Evolutionary conservation across 2,113 vertebrate species (phyloP), one percentile per base, ranked within the genome.

Genomic region (Muntiacus muntjak): DNA sequence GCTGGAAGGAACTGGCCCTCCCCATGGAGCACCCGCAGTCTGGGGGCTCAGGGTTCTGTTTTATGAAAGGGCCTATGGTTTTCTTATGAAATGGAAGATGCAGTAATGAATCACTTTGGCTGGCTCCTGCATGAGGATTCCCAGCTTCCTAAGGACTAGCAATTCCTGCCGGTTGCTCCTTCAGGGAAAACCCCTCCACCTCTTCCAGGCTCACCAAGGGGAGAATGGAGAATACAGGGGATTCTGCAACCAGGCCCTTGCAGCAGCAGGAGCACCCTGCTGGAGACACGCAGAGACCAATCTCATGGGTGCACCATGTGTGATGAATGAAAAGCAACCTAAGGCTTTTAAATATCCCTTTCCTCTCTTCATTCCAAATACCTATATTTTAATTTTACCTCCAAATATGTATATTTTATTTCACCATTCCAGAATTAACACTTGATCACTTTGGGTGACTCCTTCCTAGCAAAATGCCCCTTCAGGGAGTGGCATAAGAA

Each of bases 81-180:
- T 91, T 64, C 67, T 52, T 11, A 23, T 11, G 47, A 15, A 33
- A n/a, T 8, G 16, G 55, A 76, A 86, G 55, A 45, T 26, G 54
- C 45, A 25, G 54, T 19, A 40, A 40, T 52, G 54, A 62, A 47
- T 50, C 3, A 3, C n/a, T 62, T 71, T 76, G 52, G n/a, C 33
- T 60, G 58, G 28, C 36, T n/a, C 2, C 47, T 82, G n/a, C 9
- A 36, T 13, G 81, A 76, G 64, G 81, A n/a, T 7, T 13, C 30
- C 14, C 15, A 91, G 84, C 28, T n/a, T 67, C 43, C 57, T 40
- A 9, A 43, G 21, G 36, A 52, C 76, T 55, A 19, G 71, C 16
- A 5, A 50, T 25, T 43, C 33, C 60, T 54, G n/a, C 40, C 0
- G 0, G 25, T 43, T 40, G 15, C 30, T 9, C 4, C 30, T 60